Evolutionary conservation across 2,888 invertebrate genomes (phyloP), one percentile per base, ranked within the genome.

Genomic region (Autographa pulchrina): DNA sequence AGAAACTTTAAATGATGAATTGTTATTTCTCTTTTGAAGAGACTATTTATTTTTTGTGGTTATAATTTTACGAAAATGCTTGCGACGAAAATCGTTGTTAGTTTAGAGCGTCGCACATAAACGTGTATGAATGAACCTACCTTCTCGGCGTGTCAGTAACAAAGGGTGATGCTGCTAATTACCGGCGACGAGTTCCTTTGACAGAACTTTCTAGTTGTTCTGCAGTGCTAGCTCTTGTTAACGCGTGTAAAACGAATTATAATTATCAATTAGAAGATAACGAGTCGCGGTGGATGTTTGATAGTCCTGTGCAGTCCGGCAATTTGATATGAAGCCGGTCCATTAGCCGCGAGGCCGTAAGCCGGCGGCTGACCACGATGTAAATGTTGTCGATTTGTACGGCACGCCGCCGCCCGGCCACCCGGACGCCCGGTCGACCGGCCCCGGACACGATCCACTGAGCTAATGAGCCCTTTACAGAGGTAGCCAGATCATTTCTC

Each of bases 331-430:
- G 80, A 85, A 83, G 76, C 80, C 81, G 79, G 81, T 85, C 85
- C 86, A 90, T 90, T 89, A 88, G 81, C 80, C 72, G 72, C 82
- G 76, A 81, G 80, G 79, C 83, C 77, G 85, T 84, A 86, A 81
- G 81, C 83, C 79, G 78, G 72, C 77, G 79, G 79, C 84, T 78
- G 85, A 85, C 88, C 88, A 82, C 87, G 77, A 84, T 86, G 90
- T 87, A 89, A 90, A 89, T 90, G 88, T 87, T 82, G 84, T 74
- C 90, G 83, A 91, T 91, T 91, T 91, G 89, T 91, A 84, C 82
- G 72, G 66, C 77, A 78, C 82, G 78, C 88, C 75, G 65, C 76
- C 60, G n/a, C 65, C 66, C 60, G 20, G 68, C 60, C 76, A 74
- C 75, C 74, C 84, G 62, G 60, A 59, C 14, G 48, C 9, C 67